Percentiles rank a stretch among this genome's conserved stretches.
Evolutionary conservation across 2,797 vertebrate genomes (phyloP).

Genomic region (Falco peregrinus): DNA sequence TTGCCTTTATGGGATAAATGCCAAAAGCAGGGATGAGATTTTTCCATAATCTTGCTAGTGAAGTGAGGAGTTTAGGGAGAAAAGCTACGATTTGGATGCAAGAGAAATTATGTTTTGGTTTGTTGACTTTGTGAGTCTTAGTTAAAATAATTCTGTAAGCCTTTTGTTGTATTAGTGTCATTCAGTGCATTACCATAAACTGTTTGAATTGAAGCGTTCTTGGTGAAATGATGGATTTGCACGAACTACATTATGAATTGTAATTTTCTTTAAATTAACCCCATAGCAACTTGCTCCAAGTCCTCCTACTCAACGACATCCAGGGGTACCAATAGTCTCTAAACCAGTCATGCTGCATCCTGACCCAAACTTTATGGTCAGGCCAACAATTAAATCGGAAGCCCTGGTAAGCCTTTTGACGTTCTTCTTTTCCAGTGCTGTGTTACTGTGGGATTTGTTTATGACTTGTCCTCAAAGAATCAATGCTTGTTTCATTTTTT

Average conservation of each 20-base stretch:
- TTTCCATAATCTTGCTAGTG: neutral
- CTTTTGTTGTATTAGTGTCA: neutral
- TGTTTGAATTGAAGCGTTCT: neutral
- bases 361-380: constrained; percentile 83
- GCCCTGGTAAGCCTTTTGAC: constrained; percentile 85
- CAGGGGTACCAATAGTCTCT: constrained; percentile 87
- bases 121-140: neutral
- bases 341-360: constrained; percentile 96
- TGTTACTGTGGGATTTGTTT: neutral
- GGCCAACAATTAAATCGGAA: constrained; percentile 86
- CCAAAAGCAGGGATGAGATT: neutral
- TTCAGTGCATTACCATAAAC: neutral
- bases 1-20: neutral
- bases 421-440: neutral
- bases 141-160: neutral
- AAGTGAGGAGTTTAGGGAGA: neutral
- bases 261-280: constrained; percentile 61
- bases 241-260: neutral
- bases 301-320: constrained; percentile 88
- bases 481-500: neutral
- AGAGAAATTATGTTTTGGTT: neutral
- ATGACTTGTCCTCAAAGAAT: neutral
- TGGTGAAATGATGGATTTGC: neutral
- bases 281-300: constrained; percentile 92
- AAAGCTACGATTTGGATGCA: neutral